These are phyloP conservation scores for Gnathonemus echidnorhynchus DNA, from an alignment of 2,113 vertebrate species.

Conservation along the genomic window DNA sequence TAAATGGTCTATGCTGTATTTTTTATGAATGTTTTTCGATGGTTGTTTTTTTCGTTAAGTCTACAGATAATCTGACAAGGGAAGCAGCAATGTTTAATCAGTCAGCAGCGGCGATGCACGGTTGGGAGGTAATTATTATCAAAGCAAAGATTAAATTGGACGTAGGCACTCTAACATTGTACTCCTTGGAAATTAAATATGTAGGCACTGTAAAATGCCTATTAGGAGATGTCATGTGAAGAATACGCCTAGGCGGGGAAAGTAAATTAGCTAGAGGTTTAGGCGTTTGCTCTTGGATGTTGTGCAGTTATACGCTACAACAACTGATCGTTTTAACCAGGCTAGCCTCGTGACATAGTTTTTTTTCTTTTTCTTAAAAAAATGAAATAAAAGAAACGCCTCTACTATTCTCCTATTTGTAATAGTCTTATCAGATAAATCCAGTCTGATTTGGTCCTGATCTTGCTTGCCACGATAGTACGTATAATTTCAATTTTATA, in stretches of 20 bases:
- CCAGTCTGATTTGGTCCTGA: not conserved
- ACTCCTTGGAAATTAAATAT: not conserved
- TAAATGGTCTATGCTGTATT: not conserved
- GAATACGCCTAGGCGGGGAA: not conserved
- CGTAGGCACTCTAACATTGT: not conserved
- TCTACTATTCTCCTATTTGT: not conserved
- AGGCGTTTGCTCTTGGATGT: not conserved
- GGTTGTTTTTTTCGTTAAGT: not conserved
- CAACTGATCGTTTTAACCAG: not conserved
- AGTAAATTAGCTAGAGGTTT: not conserved
- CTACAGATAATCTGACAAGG: constrained; percentile 4
- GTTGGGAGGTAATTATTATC: constrained; percentile 1
- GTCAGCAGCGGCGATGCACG: constrained; percentile 12
- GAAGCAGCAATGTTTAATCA: constrained; percentile 13
- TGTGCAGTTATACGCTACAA: not conserved
- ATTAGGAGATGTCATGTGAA: not conserved
- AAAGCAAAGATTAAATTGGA: not conserved
- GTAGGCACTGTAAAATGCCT: not conserved
- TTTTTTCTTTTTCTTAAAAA: not conserved
- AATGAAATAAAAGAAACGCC: not conserved
- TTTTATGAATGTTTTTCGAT: not conserved
- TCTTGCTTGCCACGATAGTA: not conserved
- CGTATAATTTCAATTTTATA: not conserved
- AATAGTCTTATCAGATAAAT: not conserved
- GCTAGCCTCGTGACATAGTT: not conserved